Conservation (phyloP, 2,888 invertebrate genomes). For the Sepiola atlantica region DNA sequence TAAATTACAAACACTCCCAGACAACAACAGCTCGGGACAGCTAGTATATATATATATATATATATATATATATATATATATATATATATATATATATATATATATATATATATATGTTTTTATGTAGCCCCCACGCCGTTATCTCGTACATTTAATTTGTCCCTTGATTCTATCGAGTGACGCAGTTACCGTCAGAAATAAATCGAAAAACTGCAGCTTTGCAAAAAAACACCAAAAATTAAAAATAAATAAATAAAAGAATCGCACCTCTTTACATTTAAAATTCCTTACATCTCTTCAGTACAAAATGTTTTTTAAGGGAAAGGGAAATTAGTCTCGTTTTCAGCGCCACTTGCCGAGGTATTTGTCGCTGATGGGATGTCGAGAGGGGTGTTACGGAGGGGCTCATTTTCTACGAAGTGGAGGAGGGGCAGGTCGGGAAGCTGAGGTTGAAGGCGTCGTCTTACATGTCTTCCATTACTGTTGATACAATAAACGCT, state of each 20-base stretch:
- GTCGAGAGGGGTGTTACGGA: neutral
- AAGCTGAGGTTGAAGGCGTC: neutral
- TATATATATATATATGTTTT: too few relatives aligned
- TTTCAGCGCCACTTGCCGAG: conserved; percentile 1
- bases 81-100: too few relatives aligned
- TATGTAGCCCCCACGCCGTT: too few relatives aligned
- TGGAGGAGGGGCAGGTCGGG: neutral
- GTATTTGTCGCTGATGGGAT: neutral
- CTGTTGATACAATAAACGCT: neutral
- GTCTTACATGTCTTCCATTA: conserved; percentile 3
- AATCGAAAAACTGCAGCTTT: neutral
- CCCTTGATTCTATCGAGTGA: too few relatives aligned
- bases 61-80: too few relatives aligned
- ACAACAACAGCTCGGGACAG: too few relatives aligned
- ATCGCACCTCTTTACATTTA: neutral
- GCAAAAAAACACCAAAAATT: neutral
- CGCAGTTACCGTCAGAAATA: neutral
- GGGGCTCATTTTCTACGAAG: neutral
- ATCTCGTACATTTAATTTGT: too few relatives aligned
- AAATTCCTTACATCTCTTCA: neutral
- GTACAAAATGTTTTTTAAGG: neutral
- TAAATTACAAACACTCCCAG: too few relatives aligned
- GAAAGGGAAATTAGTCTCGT: neutral
- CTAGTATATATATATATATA: too few relatives aligned
- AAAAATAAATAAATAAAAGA: neutral